These are phyloP conservation scores for Ptilonorhynchus violaceus DNA, from an alignment of 2,113 vertebrate species.

Conservation along the genomic window DNA sequence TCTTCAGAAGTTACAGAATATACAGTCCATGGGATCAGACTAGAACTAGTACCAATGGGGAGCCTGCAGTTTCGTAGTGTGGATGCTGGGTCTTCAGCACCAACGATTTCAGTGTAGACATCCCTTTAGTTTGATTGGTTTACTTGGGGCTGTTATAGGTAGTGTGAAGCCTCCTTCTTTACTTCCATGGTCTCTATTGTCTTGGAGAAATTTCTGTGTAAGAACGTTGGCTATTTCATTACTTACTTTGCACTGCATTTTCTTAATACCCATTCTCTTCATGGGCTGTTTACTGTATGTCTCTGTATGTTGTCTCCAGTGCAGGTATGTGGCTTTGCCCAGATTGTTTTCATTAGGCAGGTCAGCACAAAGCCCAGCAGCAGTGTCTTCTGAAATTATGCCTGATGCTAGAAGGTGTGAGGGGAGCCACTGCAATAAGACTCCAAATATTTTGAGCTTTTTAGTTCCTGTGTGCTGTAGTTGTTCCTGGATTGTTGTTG, in stretches of 20 bases:
- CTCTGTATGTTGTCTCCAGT: not conserved
- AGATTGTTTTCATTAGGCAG: not conserved
- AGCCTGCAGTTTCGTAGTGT: not conserved
- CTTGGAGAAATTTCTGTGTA: not conserved
- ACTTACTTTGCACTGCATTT: not conserved
- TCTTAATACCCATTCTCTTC: not conserved
- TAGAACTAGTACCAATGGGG: not conserved
- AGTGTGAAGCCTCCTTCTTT: not conserved
- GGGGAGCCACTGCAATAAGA: not conserved
- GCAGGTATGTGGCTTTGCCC: not conserved
- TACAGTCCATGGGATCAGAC: not conserved
- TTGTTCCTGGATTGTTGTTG: not conserved
- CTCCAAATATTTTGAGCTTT: not conserved
- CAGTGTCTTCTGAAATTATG: not conserved
- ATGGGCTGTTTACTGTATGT: not conserved
- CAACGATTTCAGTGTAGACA: not conserved
- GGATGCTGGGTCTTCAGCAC: not conserved
- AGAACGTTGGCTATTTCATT: not conserved
- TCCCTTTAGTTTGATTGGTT: not conserved
- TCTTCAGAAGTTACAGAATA: not conserved
- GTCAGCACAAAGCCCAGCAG: not conserved
- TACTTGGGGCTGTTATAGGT: not conserved
- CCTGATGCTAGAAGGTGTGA: not conserved
- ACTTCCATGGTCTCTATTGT: not conserved
- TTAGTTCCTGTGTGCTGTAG: not conserved